These are phyloP conservation scores for Arctia plantaginis DNA, from an alignment of 2,888 invertebrate species.

Conservation along the genomic window DNA sequence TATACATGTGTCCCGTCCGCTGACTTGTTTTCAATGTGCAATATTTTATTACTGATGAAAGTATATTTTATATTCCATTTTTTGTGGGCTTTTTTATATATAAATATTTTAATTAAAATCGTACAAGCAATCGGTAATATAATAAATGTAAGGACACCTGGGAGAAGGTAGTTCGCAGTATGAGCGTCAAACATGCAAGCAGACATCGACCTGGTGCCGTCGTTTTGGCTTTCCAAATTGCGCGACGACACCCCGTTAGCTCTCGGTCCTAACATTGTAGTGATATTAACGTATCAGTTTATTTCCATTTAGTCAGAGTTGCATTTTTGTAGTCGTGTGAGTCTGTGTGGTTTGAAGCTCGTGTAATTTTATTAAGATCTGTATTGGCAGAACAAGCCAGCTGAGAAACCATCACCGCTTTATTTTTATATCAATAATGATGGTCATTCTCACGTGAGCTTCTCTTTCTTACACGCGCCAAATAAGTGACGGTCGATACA, in stretches of 20 bases:
- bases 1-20: not conserved
- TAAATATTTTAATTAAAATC: not conserved
- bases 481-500: not conserved
- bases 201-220: not conserved
- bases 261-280: not conserved
- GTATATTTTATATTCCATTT: not conserved
- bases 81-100: not conserved
- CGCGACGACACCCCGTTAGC: not conserved
- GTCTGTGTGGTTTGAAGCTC: not conserved
- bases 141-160: not conserved
- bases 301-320: not conserved
- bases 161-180: not conserved
- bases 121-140: not conserved
- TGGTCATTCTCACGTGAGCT: not conserved
- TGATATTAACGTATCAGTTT: not conserved
- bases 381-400: not conserved
- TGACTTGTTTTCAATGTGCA: not conserved
- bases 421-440: not conserved
- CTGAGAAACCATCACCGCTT: not conserved
- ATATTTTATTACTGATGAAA: not conserved
- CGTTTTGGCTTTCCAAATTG: constrained; percentile 10
- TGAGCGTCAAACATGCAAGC: constrained; percentile 7
- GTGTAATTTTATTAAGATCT: not conserved
- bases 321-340: not conserved
- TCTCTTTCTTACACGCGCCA: not conserved